Evolutionary conservation across 1,140 invertebrate genomes (phyloP).

Genomic region (Diorhabda carinulata): DNA sequence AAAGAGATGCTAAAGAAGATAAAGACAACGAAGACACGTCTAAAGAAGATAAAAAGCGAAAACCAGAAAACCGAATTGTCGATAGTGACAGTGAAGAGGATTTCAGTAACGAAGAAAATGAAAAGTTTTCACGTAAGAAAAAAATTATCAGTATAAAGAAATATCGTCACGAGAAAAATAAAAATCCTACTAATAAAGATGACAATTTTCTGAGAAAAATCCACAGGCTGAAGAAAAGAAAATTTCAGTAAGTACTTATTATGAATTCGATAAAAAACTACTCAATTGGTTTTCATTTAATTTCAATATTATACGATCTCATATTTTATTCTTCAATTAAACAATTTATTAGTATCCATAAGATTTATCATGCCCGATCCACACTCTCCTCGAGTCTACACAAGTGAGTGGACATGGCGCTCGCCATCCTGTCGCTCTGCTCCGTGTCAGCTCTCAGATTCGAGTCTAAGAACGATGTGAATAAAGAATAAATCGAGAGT

Average conservation of each 20-base stretch:
- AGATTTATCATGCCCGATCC: too few species aligned
- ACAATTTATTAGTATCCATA: too few species aligned
- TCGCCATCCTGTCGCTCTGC: too few species aligned
- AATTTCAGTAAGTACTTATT: constrained; percentile 7
- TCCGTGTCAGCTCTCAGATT: too few species aligned
- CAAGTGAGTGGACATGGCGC: too few species aligned
- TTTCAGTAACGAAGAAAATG: constrained; percentile 9
- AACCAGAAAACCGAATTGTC: neutral
- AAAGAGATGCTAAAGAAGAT: neutral
- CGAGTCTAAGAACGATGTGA: too few species aligned
- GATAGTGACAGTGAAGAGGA: neutral
- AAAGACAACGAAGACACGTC: neutral
- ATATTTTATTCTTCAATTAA: neutral
- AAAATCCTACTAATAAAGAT: constrained; percentile 19
- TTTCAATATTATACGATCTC: neutral
- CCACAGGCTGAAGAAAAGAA: constrained; percentile 16
- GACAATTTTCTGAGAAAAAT: constrained; percentile 23
- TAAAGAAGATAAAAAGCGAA: neutral
- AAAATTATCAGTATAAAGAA: constrained; percentile 26
- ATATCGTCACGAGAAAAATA: constrained; percentile 32
- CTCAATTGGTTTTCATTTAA: neutral
- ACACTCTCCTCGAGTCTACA: too few species aligned
- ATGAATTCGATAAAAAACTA: neutral
- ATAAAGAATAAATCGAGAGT: too few species aligned
- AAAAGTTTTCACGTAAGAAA: constrained; percentile 13